Evolutionary conservation across 1,140 invertebrate genomes (phyloP).

Genomic region (Penaeus vannamei): DNA sequence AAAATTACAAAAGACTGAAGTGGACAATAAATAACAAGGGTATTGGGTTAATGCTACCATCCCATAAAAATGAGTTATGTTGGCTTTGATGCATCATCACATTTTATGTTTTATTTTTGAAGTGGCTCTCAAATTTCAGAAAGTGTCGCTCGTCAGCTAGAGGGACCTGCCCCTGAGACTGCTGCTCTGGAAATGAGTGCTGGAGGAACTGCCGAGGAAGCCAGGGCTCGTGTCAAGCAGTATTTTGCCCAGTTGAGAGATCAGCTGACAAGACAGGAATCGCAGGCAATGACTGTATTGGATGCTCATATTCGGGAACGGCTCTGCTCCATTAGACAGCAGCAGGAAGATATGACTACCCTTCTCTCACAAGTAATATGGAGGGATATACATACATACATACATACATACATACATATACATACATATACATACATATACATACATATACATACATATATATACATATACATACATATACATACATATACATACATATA

Average conservation of each 20-base stretch:
- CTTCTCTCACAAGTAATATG: constrained; percentile 74
- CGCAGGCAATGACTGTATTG: constrained; percentile 75
- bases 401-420: too few relatives aligned
- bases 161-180: constrained; percentile 70
- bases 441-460: too few relatives aligned
- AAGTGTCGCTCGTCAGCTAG: constrained; percentile 71
- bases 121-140: constrained; percentile 69
- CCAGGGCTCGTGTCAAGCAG: constrained; percentile 73
- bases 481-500: too few relatives aligned
- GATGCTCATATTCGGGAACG: constrained; percentile 77
- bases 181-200: constrained; percentile 17
- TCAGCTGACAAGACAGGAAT: constrained; percentile 76
- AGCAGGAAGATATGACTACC: constrained; percentile 77
- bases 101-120: neutral
- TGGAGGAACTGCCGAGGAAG: constrained; percentile 73
- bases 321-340: constrained; percentile 76
- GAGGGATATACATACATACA: neutral
- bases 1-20: too few relatives aligned
- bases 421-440: too few relatives aligned
- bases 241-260: constrained; percentile 77
- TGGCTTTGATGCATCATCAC: too few relatives aligned
- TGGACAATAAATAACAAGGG: too few relatives aligned
- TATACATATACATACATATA: too few relatives aligned
- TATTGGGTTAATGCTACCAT: too few relatives aligned
- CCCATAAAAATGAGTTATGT: too few relatives aligned